Evolutionary conservation across 2,797 vertebrate genomes (phyloP).

Genomic region (Dryobates pubescens): DNA sequence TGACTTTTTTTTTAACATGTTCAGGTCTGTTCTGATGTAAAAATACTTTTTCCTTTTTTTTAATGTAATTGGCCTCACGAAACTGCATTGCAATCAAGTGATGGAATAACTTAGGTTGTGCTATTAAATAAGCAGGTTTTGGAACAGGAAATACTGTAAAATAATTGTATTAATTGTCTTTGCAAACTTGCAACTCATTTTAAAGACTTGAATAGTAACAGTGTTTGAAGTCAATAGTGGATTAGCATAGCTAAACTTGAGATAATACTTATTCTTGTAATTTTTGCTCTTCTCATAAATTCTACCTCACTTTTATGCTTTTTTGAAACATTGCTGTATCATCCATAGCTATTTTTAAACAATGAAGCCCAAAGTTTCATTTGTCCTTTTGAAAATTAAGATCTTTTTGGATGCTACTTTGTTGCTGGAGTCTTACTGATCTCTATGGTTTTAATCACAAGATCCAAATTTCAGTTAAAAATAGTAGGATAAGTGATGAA

Average conservation of each 20-base stretch:
- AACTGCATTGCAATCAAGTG: conserved; percentile 12
- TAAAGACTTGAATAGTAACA: background rate
- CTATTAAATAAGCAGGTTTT: conserved; percentile 26
- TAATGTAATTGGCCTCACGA: background rate
- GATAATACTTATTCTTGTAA: background rate
- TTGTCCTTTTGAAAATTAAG: background rate
- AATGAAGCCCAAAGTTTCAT: background rate
- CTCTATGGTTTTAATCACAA: background rate
- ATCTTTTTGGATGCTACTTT: background rate
- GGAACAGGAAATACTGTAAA: background rate
- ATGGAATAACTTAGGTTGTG: conserved; percentile 38
- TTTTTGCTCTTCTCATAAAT: background rate
- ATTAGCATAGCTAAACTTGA: background rate
- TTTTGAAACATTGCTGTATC: background rate
- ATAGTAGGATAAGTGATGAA: background rate
- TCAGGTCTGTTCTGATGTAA: background rate
- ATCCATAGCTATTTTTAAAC: background rate
- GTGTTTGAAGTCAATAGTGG: background rate
- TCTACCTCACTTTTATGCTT: background rate
- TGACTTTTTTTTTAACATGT: background rate
- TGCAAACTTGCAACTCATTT: background rate
- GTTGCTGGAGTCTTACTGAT: background rate
- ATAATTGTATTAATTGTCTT: background rate
- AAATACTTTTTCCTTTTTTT: background rate
- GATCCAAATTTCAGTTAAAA: background rate